Conservation (phyloP, 2,113 vertebrate genomes). For the Pedetes capensis region DNA sequence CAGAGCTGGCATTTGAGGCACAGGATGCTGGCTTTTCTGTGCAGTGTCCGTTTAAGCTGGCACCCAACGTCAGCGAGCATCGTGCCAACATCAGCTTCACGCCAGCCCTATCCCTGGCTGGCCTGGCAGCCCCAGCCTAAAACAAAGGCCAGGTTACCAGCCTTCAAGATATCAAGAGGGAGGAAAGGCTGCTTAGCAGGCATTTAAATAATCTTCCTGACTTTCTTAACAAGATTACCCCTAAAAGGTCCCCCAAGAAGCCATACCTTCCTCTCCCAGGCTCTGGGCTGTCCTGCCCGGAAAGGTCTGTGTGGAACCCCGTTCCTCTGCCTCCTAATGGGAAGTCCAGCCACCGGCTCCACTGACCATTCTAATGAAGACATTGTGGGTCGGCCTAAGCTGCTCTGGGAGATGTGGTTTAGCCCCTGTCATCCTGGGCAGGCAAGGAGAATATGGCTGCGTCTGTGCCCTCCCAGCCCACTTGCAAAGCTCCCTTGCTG, state of each 20-base stretch:
- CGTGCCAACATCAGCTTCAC: conserved; percentile 35
- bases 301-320: neutral
- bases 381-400: neutral
- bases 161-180: conserved; percentile 67
- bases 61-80: neutral
- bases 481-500: accelerated
- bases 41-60: conserved; percentile 60
- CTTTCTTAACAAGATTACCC: conserved; percentile 77
- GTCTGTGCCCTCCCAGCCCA: accelerated
- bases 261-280: neutral
- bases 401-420: accelerated
- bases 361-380: neutral
- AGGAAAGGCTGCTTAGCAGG: conserved; percentile 55
- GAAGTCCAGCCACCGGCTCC: neutral
- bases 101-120: conserved; percentile 65
- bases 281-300: too few relatives aligned
- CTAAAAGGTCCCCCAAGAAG: conserved; percentile 16
- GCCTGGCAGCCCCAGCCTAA: conserved; percentile 40
- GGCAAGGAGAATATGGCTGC: neutral
- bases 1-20: conserved; percentile 36
- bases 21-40: conserved; percentile 29
- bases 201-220: conserved; percentile 69
- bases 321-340: too few relatives aligned
- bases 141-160: conserved; percentile 76
- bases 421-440: neutral